Conservation (phyloP, 2,888 invertebrate species). For the Lasius platythorax region DNA sequence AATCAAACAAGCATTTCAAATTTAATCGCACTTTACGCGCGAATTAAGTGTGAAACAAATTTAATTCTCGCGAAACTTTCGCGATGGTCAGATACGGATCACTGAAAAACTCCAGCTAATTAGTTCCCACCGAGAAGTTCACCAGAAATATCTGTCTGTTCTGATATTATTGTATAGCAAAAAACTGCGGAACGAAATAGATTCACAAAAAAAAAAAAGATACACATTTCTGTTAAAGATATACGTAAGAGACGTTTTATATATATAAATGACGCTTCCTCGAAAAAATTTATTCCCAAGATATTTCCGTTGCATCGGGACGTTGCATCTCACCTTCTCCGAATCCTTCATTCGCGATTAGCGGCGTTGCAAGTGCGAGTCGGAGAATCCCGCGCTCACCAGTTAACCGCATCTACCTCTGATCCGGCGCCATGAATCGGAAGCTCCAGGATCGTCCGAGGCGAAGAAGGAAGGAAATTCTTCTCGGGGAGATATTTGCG, state of each 20-base stretch:
- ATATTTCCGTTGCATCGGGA: not conserved
- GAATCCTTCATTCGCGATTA: slow-evolving; percentile 30
- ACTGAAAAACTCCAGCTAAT: slow-evolving; percentile 22
- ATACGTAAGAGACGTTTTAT: not conserved
- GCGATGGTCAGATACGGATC: slow-evolving; percentile 17
- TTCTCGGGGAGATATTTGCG: slow-evolving; percentile 55
- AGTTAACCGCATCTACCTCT: slow-evolving; percentile 26
- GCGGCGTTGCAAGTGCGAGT: slow-evolving; percentile 19
- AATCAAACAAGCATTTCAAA: slow-evolving; percentile 21
- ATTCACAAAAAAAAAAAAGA: not conserved
- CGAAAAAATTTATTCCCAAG: not conserved
- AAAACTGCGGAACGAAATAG: not conserved
- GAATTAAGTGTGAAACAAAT: slow-evolving; percentile 15
- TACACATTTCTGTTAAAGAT: not conserved
- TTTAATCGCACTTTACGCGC: slow-evolving; percentile 11
- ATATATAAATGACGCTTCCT: not conserved
- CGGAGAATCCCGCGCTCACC: not conserved
- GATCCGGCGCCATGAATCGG: slow-evolving; percentile 38
- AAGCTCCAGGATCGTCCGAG: slow-evolving; percentile 36
- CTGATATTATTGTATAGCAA: not conserved
- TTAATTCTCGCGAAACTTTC: slow-evolving; percentile 2
- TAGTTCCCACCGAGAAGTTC: not conserved
- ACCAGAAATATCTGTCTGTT: not conserved
- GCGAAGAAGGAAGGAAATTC: slow-evolving; percentile 42
- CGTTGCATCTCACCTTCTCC: not conserved